phyloP scores from a whole-genome alignment of 2,113 vertebrate genomes.

The Origma solitaria region DNA sequence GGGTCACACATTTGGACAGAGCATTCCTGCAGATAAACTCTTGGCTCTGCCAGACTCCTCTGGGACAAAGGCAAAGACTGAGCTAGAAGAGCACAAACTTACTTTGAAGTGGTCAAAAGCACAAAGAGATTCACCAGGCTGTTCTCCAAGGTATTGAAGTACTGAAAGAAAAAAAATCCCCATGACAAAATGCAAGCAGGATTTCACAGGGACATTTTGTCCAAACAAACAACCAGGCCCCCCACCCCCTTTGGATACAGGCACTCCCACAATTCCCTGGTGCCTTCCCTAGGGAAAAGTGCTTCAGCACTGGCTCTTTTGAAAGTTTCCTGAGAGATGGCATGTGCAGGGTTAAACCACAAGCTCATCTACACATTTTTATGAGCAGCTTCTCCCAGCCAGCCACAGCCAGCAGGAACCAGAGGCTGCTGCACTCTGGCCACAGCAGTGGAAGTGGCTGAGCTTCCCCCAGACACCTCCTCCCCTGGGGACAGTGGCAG shows the following conservation, averaged over 20 bases:
- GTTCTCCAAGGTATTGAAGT: conserved; percentile 94
- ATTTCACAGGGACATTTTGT: not conserved
- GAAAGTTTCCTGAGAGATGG: not conserved
- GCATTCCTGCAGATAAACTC: not conserved
- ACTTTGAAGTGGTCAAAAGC: conserved; percentile 97
- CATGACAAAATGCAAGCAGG: not conserved
- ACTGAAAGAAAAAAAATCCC: conserved; percentile 71
- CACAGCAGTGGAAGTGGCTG: accelerated
- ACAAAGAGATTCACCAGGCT: conserved; percentile 96
- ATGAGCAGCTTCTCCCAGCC: not conserved
- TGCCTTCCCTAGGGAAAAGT: not conserved
- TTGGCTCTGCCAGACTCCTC: not conserved
- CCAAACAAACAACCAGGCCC: not conserved
- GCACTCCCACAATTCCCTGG: not conserved
- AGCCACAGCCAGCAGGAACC: not conserved
- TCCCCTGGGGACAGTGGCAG: not conserved
- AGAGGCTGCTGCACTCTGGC: not conserved
- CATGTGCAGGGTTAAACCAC: not conserved
- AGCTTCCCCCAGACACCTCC: not conserved
- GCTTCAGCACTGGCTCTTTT: not conserved
- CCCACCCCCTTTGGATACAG: not conserved
- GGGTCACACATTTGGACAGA: not conserved
- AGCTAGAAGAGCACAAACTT: conserved; percentile 59
- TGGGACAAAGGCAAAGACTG: not conserved
- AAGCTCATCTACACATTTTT: not conserved